These are phyloP conservation scores for Nothoprocta perdicaria DNA, from an alignment of 2,113 vertebrate species.

Conservation along the genomic window DNA sequence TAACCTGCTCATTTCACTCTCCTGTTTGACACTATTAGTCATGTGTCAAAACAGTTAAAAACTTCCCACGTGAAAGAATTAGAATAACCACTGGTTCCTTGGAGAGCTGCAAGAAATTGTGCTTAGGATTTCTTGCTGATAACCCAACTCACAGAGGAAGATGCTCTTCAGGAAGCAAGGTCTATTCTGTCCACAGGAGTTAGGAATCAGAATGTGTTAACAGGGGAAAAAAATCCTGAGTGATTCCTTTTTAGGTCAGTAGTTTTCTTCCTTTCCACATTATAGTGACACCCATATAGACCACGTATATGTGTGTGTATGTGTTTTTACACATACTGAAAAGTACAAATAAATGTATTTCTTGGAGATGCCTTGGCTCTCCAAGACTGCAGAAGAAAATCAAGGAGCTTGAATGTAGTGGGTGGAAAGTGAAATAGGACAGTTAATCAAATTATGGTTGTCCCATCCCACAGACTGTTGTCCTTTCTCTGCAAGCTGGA, in stretches of 20 bases:
- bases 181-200: neutral
- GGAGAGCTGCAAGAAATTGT: neutral
- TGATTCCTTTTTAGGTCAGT: neutral
- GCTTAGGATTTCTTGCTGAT: neutral
- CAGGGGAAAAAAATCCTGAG: neutral
- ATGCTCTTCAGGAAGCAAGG: neutral
- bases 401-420: slow-evolving; percentile 51
- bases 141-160: neutral
- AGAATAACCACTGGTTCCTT: neutral
- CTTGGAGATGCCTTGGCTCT: slow-evolving; percentile 16
- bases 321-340: neutral
- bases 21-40: neutral
- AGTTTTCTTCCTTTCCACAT: neutral
- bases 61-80: neutral
- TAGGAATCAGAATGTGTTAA: neutral
- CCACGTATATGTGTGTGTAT: neutral
- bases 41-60: neutral
- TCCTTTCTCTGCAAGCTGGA: slow-evolving; percentile 67
- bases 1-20: neutral
- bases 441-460: slow-evolving; percentile 65
- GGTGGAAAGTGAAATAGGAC: slow-evolving; percentile 61
- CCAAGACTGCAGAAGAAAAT: slow-evolving; percentile 32
- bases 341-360: neutral
- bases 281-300: neutral
- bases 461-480: slow-evolving; percentile 65